phyloP scores from a whole-genome alignment of 2,888 invertebrate species.

The Creontiades dilutus region DNA sequence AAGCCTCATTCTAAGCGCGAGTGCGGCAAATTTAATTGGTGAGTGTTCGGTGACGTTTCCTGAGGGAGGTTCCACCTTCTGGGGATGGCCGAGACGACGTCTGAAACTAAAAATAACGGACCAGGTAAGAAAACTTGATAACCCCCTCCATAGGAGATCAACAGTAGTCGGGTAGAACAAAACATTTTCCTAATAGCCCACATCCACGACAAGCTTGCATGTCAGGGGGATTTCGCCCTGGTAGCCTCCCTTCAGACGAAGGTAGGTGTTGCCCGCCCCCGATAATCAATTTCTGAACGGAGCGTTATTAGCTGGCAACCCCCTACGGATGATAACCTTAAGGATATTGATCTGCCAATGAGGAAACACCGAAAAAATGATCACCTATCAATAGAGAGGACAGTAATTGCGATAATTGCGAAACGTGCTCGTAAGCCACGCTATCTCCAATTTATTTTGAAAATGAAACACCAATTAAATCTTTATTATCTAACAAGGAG shows the following conservation, averaged over 20 bases:
- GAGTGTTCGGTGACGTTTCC: conserved; percentile 36
- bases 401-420: no score
- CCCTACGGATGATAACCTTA: neutral
- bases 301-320: conserved; percentile 14
- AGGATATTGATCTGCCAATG: neutral
- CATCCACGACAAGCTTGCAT: conserved; percentile 25
- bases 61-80: conserved; percentile 42
- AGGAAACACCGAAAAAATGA: neutral
- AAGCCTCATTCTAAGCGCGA: neutral
- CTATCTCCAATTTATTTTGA: no score
- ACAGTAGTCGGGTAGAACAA: neutral
- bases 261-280: neutral
- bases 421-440: no score
- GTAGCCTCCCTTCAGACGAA: neutral
- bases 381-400: no score
- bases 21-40: neutral
- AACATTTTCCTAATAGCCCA: conserved; percentile 25
- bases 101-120: conserved; percentile 32
- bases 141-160: neutral
- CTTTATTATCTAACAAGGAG: no score
- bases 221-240: neutral
- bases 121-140: conserved; percentile 47
- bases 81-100: conserved; percentile 57
- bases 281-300: conserved; percentile 13
- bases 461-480: no score